Percentiles rank a stretch among this genome's conserved stretches.
Conservation (phyloP, 2,797 vertebrate species). For the Strix occidentalis region DNA sequence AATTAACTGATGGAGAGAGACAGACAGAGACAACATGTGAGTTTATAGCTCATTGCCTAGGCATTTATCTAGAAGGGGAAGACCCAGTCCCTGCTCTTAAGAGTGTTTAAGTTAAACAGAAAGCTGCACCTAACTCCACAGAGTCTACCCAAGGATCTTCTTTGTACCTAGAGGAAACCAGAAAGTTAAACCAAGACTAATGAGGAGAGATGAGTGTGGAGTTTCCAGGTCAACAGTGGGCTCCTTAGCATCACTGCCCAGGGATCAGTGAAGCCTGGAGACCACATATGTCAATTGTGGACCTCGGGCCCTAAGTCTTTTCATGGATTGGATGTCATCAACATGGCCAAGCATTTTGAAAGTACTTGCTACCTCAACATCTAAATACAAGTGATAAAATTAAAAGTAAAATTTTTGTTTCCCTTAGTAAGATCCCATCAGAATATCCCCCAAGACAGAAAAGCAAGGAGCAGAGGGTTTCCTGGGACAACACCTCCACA, state of each 20-base stretch:
- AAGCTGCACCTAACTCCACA: neutral
- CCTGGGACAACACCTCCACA: neutral
- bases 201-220: neutral
- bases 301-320: neutral
- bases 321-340: neutral
- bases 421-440: neutral
- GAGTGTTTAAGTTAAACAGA: neutral
- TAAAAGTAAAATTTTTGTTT: neutral
- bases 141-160: neutral
- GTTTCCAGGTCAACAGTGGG: neutral
- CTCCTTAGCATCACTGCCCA: neutral
- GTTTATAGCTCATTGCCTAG: slow-evolving; percentile 38
- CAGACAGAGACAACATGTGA: neutral
- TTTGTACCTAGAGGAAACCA: neutral
- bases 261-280: neutral
- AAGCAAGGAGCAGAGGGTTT: neutral
- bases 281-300: neutral
- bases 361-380: neutral
- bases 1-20: neutral
- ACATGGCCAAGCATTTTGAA: neutral
- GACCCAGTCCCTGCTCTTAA: neutral
- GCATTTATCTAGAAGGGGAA: neutral
- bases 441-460: neutral
- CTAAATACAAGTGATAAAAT: neutral
- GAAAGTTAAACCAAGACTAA: neutral